phyloP scores from a whole-genome alignment of 2,888 invertebrate species.

The Metellina segmentata region DNA sequence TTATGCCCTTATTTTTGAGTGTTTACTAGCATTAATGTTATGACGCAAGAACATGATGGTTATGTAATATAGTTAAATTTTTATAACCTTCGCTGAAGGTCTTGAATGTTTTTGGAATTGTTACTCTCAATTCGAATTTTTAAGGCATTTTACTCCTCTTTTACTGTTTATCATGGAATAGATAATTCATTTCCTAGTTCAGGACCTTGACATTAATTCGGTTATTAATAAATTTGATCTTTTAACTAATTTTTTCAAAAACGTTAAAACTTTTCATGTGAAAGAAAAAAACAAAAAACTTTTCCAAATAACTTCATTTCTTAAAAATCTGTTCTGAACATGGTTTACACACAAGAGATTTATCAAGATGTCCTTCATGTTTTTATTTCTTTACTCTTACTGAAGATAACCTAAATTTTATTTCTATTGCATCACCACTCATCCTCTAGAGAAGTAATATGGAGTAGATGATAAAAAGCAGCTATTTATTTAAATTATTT shows the following conservation, averaged over 20 bases:
- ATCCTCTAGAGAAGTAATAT: too few relatives aligned
- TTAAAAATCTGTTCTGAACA: not conserved
- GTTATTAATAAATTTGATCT: not conserved
- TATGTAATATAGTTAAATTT: not conserved
- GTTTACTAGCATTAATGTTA: not conserved
- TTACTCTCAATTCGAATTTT: not conserved
- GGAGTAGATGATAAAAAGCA: too few relatives aligned
- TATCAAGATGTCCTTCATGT: too few relatives aligned
- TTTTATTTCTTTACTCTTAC: too few relatives aligned
- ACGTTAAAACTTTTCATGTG: not conserved
- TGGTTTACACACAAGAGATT: not conserved
- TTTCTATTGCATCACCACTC: too few relatives aligned
- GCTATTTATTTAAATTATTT: too few relatives aligned
- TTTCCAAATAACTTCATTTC: not conserved
- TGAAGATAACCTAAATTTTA: too few relatives aligned
- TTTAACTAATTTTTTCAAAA: not conserved
- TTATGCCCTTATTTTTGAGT: not conserved
- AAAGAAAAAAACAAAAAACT: not conserved
- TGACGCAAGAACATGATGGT: not conserved
- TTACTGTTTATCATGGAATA: not conserved
- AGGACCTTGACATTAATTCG: not conserved
- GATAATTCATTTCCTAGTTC: not conserved
- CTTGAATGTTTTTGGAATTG: not conserved
- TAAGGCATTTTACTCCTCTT: not conserved
- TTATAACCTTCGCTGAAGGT: slow-evolving; percentile 5